These are phyloP conservation scores for Crematogaster levior DNA, from an alignment of 2,888 invertebrate genomes.

Conservation along the genomic window DNA sequence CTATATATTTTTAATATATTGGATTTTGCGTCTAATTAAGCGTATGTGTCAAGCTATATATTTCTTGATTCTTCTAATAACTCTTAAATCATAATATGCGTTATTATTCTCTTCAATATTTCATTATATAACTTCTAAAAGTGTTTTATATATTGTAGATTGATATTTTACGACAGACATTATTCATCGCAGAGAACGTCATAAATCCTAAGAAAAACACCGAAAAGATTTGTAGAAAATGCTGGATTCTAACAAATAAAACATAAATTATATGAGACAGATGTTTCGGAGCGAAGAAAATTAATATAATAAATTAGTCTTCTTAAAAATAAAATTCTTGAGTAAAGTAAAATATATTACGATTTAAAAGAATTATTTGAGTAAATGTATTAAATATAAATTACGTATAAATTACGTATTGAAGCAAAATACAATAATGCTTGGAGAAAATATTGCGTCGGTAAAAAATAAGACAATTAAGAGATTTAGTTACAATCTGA, in stretches of 20 bases:
- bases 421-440: background rate
- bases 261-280: conserved; percentile 10
- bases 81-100: background rate
- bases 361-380: background rate
- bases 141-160: conserved; percentile 66
- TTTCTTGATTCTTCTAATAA: background rate
- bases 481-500: conserved; percentile 39
- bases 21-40: background rate
- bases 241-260: conserved; percentile 69
- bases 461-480: conserved; percentile 62
- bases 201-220: conserved; percentile 68
- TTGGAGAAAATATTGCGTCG: background rate
- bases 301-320: background rate
- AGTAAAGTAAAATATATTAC: background rate
- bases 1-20: background rate
- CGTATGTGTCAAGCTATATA: background rate
- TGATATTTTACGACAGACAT: conserved; percentile 67
- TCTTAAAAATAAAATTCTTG: background rate
- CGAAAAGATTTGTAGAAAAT: conserved; percentile 72
- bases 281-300: too few species aligned
- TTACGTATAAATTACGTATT: too few species aligned
- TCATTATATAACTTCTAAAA: background rate
- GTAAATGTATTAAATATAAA: background rate
- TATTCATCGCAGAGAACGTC: conserved; percentile 71
- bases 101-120: background rate